Conservation (phyloP, 2,113 vertebrate genomes). For the Montifringilla adamsi region DNA sequence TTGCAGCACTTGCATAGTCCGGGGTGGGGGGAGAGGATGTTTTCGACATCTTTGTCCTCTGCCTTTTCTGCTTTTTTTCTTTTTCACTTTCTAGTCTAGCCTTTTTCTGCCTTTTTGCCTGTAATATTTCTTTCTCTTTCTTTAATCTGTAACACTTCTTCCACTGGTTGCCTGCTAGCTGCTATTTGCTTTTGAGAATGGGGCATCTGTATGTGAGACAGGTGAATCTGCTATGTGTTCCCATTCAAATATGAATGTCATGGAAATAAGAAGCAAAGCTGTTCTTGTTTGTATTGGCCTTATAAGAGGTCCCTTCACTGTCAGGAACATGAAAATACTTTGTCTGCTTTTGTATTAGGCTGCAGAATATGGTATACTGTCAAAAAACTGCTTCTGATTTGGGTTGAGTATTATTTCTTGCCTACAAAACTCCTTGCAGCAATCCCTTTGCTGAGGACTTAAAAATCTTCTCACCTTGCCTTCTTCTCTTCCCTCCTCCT, state of each 20-base stretch:
- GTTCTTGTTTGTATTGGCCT: not conserved
- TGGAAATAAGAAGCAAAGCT: not conserved
- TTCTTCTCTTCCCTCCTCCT: not conserved
- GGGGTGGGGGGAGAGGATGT: no score
- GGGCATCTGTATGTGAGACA: not conserved
- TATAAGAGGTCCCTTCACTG: not conserved
- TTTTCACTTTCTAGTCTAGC: not conserved
- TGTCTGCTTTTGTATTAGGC: not conserved
- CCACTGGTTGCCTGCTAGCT: not conserved
- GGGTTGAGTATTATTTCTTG: not conserved
- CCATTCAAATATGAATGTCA: not conserved
- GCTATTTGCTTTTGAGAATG: not conserved
- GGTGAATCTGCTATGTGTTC: not conserved
- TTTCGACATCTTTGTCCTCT: not conserved
- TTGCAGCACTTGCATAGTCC: not conserved
- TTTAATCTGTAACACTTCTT: not conserved
- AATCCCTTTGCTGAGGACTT: not conserved
- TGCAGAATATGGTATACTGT: not conserved
- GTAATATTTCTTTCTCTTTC: not conserved
- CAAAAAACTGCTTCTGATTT: not conserved
- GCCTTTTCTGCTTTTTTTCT: not conserved
- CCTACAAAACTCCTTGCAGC: not conserved
- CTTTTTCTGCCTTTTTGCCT: not conserved
- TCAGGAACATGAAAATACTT: not conserved
- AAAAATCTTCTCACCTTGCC: not conserved